Evolutionary conservation across 1,140 invertebrate genomes (phyloP).

Genomic region (Drosophila navojoa): DNA sequence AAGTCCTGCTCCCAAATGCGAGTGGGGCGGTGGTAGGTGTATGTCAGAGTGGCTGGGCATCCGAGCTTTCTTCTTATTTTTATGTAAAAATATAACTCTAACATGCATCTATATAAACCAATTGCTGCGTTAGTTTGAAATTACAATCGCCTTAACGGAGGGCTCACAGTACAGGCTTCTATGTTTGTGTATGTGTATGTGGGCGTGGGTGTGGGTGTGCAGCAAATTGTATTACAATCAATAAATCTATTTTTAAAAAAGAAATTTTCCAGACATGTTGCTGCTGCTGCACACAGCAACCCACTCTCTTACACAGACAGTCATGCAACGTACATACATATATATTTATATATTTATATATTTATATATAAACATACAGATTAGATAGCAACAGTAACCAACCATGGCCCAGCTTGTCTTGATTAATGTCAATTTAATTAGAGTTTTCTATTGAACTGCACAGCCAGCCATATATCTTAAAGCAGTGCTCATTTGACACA

Average conservation of each 20-base stretch:
- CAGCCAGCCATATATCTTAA: constrained; percentile 17
- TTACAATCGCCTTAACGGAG: constrained; percentile 13
- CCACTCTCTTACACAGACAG: constrained; percentile 11
- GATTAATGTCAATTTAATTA: constrained; percentile 55
- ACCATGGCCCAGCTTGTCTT: constrained; percentile 29
- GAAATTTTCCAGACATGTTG: constrained; percentile 60
- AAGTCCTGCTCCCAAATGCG: constrained; percentile 24
- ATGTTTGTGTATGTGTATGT: neutral
- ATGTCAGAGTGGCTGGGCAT: constrained; percentile 16
- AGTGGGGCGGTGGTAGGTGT: neutral
- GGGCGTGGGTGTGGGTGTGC: constrained; percentile 1
- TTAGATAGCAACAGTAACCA: constrained; percentile 24
- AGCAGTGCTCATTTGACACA: constrained; percentile 1
- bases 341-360: constrained; percentile 7
- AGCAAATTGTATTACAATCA: constrained; percentile 63
- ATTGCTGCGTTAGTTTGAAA: constrained; percentile 29
- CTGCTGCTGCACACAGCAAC: constrained; percentile 26
- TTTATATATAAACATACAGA: constrained; percentile 15
- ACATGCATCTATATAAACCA: constrained; percentile 12
- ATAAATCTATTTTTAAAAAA: constrained; percentile 80
- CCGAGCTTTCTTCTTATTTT: constrained; percentile 5
- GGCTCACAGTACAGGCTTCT: neutral
- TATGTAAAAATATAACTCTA: constrained; percentile 27
- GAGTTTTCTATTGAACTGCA: constrained; percentile 4
- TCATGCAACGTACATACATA: neutral